Evolutionary conservation across 2,888 invertebrate genomes (phyloP).

Genomic region (Drosophila ustulata): DNA sequence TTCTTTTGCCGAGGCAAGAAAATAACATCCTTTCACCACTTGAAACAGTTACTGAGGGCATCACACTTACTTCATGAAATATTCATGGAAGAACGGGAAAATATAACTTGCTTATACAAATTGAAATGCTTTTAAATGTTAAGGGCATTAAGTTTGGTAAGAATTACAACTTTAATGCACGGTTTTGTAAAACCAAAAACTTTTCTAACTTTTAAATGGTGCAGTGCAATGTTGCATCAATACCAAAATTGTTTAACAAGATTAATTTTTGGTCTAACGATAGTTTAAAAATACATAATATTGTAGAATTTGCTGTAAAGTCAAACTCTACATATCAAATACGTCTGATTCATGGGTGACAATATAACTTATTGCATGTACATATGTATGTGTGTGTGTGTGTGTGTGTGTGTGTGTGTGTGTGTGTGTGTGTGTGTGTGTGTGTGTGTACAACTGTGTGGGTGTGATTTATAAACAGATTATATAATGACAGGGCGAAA

Average conservation of each 20-base stretch:
- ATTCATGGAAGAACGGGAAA: not conserved
- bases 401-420: conserved; percentile 7
- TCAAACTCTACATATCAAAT: conserved; percentile 42
- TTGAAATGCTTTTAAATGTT: not conserved
- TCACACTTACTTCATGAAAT: not conserved
- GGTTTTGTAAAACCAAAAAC: conserved; percentile 9
- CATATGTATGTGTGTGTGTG: not conserved
- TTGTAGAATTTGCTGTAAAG: conserved; percentile 2
- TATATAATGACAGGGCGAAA: conserved; percentile 23
- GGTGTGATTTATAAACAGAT: conserved; percentile 17
- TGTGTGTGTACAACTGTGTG: not conserved
- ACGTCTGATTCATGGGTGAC: conserved; percentile 34
- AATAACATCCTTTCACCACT: not conserved
- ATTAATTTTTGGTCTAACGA: conserved; percentile 31
- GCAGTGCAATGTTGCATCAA: conserved; percentile 29
- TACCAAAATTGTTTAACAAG: conserved; percentile 37
- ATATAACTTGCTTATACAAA: not conserved
- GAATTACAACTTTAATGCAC: not conserved
- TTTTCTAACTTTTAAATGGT: conserved; percentile 36
- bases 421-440: not conserved
- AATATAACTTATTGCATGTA: not conserved
- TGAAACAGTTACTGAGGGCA: not conserved
- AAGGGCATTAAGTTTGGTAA: not conserved
- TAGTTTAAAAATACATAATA: not conserved
- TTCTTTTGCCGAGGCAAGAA: conserved; percentile 14